A percentile compares a stretch with the other conserved stretches of the same genome.
phyloP scores from a whole-genome alignment of 2,888 invertebrate species.

The Petrolisthes manimaculis region DNA sequence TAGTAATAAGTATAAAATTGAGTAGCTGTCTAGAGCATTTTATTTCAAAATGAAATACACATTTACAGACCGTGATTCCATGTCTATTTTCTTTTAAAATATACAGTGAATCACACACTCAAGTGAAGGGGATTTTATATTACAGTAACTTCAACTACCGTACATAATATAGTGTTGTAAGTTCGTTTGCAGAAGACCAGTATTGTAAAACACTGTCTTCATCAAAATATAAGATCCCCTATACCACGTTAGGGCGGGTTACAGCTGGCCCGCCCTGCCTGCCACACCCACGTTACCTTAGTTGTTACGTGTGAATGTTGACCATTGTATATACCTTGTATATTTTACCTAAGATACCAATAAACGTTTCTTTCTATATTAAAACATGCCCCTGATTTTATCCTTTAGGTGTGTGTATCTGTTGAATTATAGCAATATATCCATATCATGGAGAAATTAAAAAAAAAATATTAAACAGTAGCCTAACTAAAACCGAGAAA shows the following conservation, averaged over 20 bases:
- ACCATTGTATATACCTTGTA: slow-evolving; percentile 63
- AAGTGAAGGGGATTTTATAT: background rate
- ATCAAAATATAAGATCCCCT: background rate
- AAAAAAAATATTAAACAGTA: too few relatives aligned
- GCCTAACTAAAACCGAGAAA: too few relatives aligned
- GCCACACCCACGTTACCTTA: slow-evolving; percentile 39
- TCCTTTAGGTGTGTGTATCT: background rate
- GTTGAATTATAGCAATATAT: background rate
- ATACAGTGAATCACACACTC: background rate
- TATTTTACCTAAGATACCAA: slow-evolving; percentile 62
- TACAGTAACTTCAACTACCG: background rate
- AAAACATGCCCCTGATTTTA: background rate
- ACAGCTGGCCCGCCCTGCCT: background rate
- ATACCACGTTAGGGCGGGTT: background rate
- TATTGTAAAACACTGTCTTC: too few relatives aligned
- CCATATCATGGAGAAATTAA: too few relatives aligned
- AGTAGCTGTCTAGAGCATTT: slow-evolving; percentile 51
- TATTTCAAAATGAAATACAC: slow-evolving; percentile 36
- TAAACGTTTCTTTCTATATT: slow-evolving; percentile 61
- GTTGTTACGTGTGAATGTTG: slow-evolving; percentile 62
- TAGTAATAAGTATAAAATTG: slow-evolving; percentile 46
- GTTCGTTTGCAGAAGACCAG: too few relatives aligned
- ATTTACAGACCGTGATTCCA: background rate
- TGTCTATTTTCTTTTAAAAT: slow-evolving; percentile 6
- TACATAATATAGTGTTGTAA: too few relatives aligned